A percentile compares a stretch with the other conserved stretches of the same genome.
Evolutionary conservation across 2,113 vertebrate species (phyloP).

Genomic region (Malurus cyaneus): DNA sequence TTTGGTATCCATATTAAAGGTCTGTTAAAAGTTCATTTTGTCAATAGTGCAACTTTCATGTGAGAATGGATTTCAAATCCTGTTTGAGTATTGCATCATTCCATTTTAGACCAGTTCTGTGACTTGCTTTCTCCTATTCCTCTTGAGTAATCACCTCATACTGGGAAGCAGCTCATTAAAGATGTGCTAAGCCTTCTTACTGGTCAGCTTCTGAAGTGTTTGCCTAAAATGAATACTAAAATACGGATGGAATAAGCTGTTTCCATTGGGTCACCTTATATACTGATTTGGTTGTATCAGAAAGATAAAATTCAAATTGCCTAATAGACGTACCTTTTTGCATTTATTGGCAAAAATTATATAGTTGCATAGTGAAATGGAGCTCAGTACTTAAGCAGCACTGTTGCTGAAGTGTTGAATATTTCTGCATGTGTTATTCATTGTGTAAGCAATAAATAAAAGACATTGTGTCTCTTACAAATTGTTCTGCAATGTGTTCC

Average conservation of each 20-base stretch:
- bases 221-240: neutral
- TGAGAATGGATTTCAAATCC: neutral
- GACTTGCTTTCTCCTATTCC: neutral
- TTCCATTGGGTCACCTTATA: neutral
- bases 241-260: neutral
- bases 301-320: neutral
- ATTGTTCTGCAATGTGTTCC: neutral
- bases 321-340: neutral
- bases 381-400: neutral
- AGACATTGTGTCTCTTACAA: neutral
- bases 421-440: too few species aligned
- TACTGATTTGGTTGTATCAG: neutral
- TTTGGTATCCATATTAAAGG: neutral
- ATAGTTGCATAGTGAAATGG: neutral
- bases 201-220: neutral
- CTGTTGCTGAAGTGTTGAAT: neutral
- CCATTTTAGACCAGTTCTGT: slow-evolving; percentile 25
- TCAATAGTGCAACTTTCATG: neutral
- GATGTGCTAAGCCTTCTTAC: neutral
- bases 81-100: slow-evolving; percentile 33
- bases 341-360: neutral
- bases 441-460: neutral
- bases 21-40: neutral
- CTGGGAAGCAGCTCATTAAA: neutral
- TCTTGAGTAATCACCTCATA: neutral